Evolutionary conservation across 2,888 invertebrate species (phyloP), one percentile per base, ranked within the genome.

Genomic region (Acheta domesticus): DNA sequence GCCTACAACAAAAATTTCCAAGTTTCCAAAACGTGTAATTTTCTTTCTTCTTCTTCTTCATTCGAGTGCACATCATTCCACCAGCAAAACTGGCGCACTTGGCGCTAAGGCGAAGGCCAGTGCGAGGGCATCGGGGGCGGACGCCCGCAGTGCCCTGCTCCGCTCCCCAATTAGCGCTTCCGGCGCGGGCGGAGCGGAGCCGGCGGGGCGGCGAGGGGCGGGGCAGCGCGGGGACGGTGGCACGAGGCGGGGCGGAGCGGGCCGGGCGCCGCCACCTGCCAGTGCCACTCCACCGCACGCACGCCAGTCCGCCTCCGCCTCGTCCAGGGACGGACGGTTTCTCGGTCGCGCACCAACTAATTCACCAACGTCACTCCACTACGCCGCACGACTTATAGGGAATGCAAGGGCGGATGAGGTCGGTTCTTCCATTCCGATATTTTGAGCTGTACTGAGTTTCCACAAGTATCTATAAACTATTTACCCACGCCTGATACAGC

Each of bases 151-250:
- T 14, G 16, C 16, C 62, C 16, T n/a, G 16, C 16, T 0, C n/a
- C n/a, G 14, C 62, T 62, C 62, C 62, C 62, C 62, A 62, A 62
- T 62, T 62, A 62, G n/a, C 62, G 62, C 62, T 62, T 62, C 62
- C 62, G 62, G 62, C 62, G 62, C 14, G 62, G 0, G 62, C 14
- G 16, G n/a, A 62, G n/a, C 16, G 62, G 4, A 62, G 16, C 14
- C 62, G 8, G 16, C 16, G 62, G 62, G 16, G 62, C 62, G 2
- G 19, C 2, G 2, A 5, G 19, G 19, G 62, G 62, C 62, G 62
- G 2, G 2, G 16, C 62, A n/a, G n/a, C n/a, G n/a, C n/a, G n/a
- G n/a, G n/a, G n/a, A n/a, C n/a, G n/a, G n/a, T n/a, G 62, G 62
- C 62, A 16, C 14, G 62, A n/a, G 0, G 62, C 14, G 16, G n/a